A percentile compares a stretch with the other conserved stretches of the same genome.
These are phyloP conservation scores for Elysia chlorotica DNA, from an alignment of 1,140 invertebrate species.

Conservation along the genomic window DNA sequence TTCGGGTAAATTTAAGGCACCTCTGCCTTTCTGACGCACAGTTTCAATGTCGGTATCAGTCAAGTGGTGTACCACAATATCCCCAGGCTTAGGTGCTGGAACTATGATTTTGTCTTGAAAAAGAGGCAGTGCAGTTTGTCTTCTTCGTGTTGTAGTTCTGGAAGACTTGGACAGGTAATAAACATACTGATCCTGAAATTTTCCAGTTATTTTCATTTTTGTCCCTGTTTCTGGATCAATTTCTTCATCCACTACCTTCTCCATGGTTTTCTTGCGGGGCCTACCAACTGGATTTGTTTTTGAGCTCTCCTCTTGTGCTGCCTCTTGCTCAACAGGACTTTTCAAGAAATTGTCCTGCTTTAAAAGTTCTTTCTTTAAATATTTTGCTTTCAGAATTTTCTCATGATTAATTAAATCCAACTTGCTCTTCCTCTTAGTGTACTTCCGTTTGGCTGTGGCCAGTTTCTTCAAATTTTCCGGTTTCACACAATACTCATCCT, in stretches of 20 bases:
- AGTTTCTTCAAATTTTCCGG: too few relatives aligned
- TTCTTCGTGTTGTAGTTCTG: slow-evolving; percentile 39
- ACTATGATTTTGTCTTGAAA: slow-evolving; percentile 32
- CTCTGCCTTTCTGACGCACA: slow-evolving; percentile 31
- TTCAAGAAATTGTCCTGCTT: slow-evolving; percentile 14
- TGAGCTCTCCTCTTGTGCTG: neutral
- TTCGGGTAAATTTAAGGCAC: slow-evolving; percentile 17
- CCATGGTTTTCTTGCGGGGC: slow-evolving; percentile 21
- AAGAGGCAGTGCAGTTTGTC: slow-evolving; percentile 25
- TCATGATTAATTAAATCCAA: slow-evolving; percentile 12
- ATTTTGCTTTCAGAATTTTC: slow-evolving; percentile 27
- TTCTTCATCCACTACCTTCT: slow-evolving; percentile 37
- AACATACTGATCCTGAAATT: slow-evolving; percentile 54
- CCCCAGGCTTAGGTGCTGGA: slow-evolving; percentile 46
- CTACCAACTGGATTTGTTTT: slow-evolving; percentile 22
- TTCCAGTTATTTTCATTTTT: slow-evolving; percentile 56
- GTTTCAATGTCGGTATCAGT: slow-evolving; percentile 54
- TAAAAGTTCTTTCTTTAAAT: slow-evolving; percentile 26
- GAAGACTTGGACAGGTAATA: slow-evolving; percentile 53
- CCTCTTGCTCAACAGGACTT: neutral
- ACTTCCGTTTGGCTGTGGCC: slow-evolving; percentile 22
- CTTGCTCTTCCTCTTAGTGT: slow-evolving; percentile 23
- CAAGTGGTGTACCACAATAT: slow-evolving; percentile 54
- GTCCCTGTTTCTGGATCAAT: slow-evolving; percentile 41
- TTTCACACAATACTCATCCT: too few relatives aligned